Percentiles rank a stretch among this genome's conserved stretches.
Evolutionary conservation across 2,888 invertebrate genomes (phyloP).

Genomic region (Lasioglossum leucozonium): DNA sequence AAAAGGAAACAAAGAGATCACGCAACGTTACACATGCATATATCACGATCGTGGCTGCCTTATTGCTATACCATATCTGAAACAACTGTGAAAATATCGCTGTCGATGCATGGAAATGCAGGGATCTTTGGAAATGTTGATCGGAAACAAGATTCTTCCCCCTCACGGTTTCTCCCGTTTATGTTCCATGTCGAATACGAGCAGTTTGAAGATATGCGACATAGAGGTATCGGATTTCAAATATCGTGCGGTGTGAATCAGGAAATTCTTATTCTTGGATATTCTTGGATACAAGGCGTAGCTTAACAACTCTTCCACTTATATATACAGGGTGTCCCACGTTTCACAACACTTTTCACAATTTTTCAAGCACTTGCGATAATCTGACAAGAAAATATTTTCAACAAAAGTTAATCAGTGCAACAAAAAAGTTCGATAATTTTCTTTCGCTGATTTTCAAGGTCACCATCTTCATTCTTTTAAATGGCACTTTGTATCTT

Average conservation of each 20-base stretch:
- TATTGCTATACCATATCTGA: constrained; percentile 55
- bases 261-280: constrained; percentile 10
- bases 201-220: constrained; percentile 6
- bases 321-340: too few species aligned
- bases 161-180: constrained; percentile 6
- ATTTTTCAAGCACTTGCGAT: too few species aligned
- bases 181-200: constrained; percentile 10
- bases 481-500: too few species aligned
- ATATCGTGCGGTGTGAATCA: constrained; percentile 19
- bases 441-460: too few species aligned
- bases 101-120: constrained; percentile 34
- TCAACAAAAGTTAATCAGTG: too few species aligned
- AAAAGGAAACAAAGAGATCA: constrained; percentile 42
- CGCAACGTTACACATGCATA: constrained; percentile 56
- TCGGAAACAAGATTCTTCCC: constrained; percentile 32
- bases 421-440: too few species aligned
- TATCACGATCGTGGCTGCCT: constrained; percentile 70
- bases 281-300: neutral
- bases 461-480: too few species aligned
- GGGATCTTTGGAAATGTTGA: constrained; percentile 15
- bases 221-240: constrained; percentile 28
- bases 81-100: constrained; percentile 33
- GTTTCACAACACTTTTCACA: too few species aligned
- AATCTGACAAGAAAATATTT: too few species aligned
- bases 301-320: neutral